phyloP scores from a whole-genome alignment of 2,888 invertebrate species.

The Xestia xanthographa region DNA sequence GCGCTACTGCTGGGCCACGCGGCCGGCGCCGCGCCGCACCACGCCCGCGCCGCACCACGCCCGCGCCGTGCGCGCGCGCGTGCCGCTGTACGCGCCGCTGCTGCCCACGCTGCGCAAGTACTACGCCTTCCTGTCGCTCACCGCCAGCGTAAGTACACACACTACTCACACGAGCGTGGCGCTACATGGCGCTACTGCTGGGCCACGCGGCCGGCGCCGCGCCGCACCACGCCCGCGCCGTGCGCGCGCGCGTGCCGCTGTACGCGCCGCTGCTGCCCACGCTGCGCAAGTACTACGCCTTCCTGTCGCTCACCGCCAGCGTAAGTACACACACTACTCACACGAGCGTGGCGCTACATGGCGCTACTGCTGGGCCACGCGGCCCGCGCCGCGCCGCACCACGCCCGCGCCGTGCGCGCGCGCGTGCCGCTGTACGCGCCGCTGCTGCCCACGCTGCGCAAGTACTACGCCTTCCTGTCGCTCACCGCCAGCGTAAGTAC shows the following conservation, averaged over 20 bases:
- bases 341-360: conserved; percentile 94
- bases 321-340: conserved; percentile 91
- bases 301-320: conserved; percentile 97
- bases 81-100: too few species aligned
- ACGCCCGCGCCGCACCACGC: conserved; percentile 90
- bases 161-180: conserved; percentile 82
- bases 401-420: conserved; percentile 93
- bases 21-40: conserved; percentile 91
- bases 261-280: conserved; percentile 95
- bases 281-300: conserved; percentile 95
- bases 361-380: conserved; percentile 96
- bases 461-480: conserved; percentile 98
- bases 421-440: conserved; percentile 94
- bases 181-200: conserved; percentile 96
- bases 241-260: conserved; percentile 94
- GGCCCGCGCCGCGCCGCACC: conserved; percentile 94
- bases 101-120: too few species aligned
- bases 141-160: too few species aligned
- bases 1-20: too few species aligned
- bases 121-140: too few species aligned
- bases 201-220: conserved; percentile 97
- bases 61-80: conserved; percentile 91
- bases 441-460: conserved; percentile 93
- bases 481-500: conserved; percentile 95
- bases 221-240: conserved; percentile 92